Conservation (phyloP, 2,113 vertebrate genomes). For the Spea multiplicata region DNA sequence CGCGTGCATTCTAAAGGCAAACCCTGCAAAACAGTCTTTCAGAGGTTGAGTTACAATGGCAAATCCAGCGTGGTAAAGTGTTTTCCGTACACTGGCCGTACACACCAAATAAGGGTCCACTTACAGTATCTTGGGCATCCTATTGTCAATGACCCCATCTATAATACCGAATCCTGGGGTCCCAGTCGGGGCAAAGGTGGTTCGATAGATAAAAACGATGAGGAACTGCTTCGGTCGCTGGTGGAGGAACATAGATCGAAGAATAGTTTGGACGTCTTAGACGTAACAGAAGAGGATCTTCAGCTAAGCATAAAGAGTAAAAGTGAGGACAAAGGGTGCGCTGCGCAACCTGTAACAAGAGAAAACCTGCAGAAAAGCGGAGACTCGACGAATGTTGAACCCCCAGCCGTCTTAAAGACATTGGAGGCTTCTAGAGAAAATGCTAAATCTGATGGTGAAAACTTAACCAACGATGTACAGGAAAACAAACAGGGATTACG, state of each 20-base stretch:
- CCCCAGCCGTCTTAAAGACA: conserved; percentile 28
- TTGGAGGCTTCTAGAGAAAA: background rate
- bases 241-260: conserved; percentile 81
- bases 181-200: conserved; percentile 80
- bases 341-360: background rate
- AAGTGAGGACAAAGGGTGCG: background rate
- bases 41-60: conserved; percentile 85
- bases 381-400: background rate
- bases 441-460: background rate
- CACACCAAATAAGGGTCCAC: conserved; percentile 95
- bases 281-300: conserved; percentile 66
- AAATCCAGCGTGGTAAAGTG: conserved; percentile 84
- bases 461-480: background rate
- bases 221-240: conserved; percentile 81
- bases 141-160: conserved; percentile 92
- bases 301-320: conserved; percentile 10
- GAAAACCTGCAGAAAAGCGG: accelerated
- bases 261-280: conserved; percentile 78
- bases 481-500: conserved; percentile 44
- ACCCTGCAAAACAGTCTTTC: conserved; percentile 82
- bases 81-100: conserved; percentile 85
- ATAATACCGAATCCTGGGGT: conserved; percentile 90
- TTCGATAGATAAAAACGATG: conserved; percentile 72
- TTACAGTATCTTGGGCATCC: conserved; percentile 92
- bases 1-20: conserved; percentile 89